A percentile compares a stretch with the other conserved stretches of the same genome.
Conservation (phyloP, 2,888 invertebrate genomes). For the Habrosyne pyritoides region DNA sequence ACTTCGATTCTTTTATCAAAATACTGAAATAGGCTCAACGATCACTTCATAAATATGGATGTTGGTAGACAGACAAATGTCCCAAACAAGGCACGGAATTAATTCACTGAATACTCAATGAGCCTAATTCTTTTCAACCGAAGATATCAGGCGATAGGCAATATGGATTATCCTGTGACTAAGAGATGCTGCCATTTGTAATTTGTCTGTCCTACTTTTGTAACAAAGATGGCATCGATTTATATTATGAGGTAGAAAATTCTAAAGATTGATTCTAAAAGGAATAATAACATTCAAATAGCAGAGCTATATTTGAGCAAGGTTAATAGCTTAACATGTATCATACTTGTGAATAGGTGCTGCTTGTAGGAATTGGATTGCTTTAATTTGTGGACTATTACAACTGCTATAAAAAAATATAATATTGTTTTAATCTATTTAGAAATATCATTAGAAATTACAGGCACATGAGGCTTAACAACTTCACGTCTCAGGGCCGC, state of each 20-base stretch:
- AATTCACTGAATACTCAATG: conserved; percentile 36
- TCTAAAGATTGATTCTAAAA: not conserved
- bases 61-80: conserved; percentile 26
- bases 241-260: conserved; percentile 10
- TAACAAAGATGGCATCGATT: conserved; percentile 1
- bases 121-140: conserved; percentile 27
- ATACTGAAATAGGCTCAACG: conserved; percentile 11
- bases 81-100: conserved; percentile 33
- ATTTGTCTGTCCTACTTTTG: conserved; percentile 24
- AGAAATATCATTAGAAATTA: no score
- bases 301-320: not conserved
- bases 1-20: conserved; percentile 3
- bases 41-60: conserved; percentile 12
- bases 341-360: no score
- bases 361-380: no score
- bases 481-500: no score
- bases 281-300: not conserved
- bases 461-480: no score
- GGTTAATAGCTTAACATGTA: no score
- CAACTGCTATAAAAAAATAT: no score
- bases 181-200: conserved; percentile 20
- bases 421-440: no score
- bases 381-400: no score
- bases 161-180: conserved; percentile 32
- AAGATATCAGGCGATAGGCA: conserved; percentile 29